phyloP scores from a whole-genome alignment of 2,113 vertebrate species.

The Callorhinus ursinus region DNA sequence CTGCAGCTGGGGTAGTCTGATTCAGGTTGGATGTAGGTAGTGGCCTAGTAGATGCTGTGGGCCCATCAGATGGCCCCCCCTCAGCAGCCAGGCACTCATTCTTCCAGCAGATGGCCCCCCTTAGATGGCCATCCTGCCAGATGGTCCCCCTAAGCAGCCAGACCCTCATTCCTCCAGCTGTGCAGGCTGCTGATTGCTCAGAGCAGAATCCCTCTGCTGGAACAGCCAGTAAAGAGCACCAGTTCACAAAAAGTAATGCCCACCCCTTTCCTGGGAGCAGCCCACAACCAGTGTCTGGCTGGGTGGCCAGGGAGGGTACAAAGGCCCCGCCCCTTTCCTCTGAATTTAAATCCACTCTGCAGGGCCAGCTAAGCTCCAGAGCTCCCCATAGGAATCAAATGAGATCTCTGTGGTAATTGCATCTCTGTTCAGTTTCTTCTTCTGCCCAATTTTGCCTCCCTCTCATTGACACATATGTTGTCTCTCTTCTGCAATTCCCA shows the following conservation, averaged over 20 bases:
- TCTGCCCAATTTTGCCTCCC: background rate
- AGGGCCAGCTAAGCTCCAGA: no score
- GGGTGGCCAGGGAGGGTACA: background rate
- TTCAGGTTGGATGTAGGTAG: background rate
- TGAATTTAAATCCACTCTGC: background rate
- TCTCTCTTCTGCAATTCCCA: background rate
- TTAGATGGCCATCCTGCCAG: no score
- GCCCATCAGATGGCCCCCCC: no score
- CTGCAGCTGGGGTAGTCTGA: background rate
- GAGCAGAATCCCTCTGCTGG: background rate
- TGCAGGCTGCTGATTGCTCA: no score
- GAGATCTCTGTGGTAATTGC: background rate
- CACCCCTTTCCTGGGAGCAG: accelerated
- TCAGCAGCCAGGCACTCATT: no score
- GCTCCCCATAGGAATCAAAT: background rate
- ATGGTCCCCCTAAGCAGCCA: background rate
- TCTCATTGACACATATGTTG: background rate
- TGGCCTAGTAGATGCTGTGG: no score
- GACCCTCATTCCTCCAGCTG: background rate
- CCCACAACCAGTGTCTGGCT: background rate
- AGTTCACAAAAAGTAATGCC: accelerated
- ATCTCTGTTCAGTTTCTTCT: background rate
- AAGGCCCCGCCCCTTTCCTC: accelerated
- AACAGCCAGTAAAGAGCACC: background rate
- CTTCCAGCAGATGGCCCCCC: background rate